Percentiles rank a stretch among this genome's conserved stretches.
These are phyloP conservation scores for Cryptoleucopteryx plumbea DNA, from an alignment of 2,113 vertebrate species.

Conservation along the genomic window DNA sequence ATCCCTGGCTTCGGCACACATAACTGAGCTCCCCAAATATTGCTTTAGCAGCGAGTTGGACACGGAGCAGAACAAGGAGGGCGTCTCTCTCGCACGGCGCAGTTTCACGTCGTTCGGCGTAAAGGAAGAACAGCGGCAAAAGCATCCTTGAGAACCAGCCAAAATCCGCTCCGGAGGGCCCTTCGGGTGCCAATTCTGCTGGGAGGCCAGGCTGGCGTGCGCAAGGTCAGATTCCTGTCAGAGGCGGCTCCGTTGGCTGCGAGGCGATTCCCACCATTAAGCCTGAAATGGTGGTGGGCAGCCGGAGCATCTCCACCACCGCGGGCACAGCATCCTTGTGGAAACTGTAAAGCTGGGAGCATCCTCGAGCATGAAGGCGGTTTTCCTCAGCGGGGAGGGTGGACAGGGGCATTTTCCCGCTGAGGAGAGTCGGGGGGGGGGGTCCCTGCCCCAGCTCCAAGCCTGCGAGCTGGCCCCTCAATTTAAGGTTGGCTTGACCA, in stretches of 20 bases:
- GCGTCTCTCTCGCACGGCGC: not conserved
- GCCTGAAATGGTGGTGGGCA: not conserved
- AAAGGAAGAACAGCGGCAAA: not conserved
- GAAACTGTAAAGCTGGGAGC: not conserved
- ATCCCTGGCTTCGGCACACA: not conserved
- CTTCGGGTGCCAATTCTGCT: not conserved
- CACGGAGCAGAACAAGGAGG: not conserved
- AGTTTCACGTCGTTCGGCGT: rapidly evolving
- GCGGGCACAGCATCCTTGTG: rapidly evolving
- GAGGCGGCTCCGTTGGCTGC: not conserved
- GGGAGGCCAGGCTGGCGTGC: not conserved
- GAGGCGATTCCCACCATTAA: rapidly evolving
- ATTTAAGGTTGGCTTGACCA: not conserved
- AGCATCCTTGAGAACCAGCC: not conserved
- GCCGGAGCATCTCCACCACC: not conserved
- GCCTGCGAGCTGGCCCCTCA: not conserved
- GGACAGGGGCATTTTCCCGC: no score
- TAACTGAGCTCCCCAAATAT: not conserved
- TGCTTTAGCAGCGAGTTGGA: not conserved
- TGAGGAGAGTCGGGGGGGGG: no score
- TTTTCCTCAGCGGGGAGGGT: not conserved
- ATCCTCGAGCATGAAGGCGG: not conserved
- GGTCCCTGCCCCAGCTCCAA: not conserved
- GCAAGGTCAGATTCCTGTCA: not conserved
- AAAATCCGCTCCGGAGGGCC: rapidly evolving